Base-by-base conservation (phyloP, 1,140 invertebrate genomes). In the Lithobius niger region DNA sequence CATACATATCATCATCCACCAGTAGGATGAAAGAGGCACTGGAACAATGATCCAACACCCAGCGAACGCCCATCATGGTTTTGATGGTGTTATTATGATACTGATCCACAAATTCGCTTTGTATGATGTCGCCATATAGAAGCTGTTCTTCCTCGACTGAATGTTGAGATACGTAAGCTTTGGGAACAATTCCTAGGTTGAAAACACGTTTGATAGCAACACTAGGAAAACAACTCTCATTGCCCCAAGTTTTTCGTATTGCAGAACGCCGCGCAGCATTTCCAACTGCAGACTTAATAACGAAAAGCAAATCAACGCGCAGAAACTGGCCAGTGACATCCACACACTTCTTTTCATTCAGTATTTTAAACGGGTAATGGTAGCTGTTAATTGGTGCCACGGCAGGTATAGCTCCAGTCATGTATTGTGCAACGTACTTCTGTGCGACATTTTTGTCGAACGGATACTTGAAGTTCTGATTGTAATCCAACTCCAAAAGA, bases 81-180 rank as follows among this genome's bases (percentile, higher is more conserved):
- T 95, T 95, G 18, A 89, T 81, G 0, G 91, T 95, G 66, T 93
- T 95, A 66, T 95, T 95, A 63, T 80, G 94, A 68, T 95, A 95
- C 25, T 73, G 71, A 65, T 96, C 90, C 21, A 65, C 67, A 64
- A 92, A 94, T 65, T 88, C 77, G 13, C 78, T 80, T 70, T 89
- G 86, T 43, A 95, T 73, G 22, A 95, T 83, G 69, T 95, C 91
- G 19, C 79, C 76, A 67, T 79, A 78, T 54, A 79, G 74, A 1
- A 65, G 62, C 59, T 78, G 74, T 71, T 94, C 90, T 50, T 71
- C 62, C 59, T 79, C 71, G 25, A 88, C 63, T 40, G 54, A 16
- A 19, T 60, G 27, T 54, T 61, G 58, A 57, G 54, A 45, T 25
- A 54, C 27, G 22, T 3, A 2, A 36, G 56, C 42, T 16, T 25